Conservation (phyloP, 2,113 vertebrate species). For the Motacilla alba region DNA sequence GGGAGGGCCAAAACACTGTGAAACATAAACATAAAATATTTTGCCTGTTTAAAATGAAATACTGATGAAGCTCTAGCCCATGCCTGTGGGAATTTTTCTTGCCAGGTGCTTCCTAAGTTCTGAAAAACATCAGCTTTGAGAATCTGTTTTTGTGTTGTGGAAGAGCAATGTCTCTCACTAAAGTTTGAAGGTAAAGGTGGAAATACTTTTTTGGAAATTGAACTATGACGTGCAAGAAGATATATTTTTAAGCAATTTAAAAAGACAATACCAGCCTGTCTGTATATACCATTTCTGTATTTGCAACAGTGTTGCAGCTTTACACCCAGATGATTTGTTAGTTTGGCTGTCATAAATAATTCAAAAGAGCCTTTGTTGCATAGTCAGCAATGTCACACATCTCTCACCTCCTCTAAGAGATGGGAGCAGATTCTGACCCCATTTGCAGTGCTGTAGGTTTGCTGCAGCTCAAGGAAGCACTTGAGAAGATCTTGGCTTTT, state of each 20-base stretch:
- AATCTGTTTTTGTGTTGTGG: background rate
- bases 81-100: background rate
- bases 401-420: background rate
- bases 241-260: background rate
- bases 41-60: background rate
- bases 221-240: background rate
- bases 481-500: background rate
- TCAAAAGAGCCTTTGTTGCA: background rate
- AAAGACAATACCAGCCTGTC: background rate
- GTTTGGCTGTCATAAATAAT: slow-evolving; percentile 26
- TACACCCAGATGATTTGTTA: background rate
- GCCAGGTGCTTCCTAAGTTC: background rate
- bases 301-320: background rate
- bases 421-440: background rate
- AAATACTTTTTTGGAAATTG: background rate
- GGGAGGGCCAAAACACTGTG: background rate
- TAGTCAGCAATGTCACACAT: background rate
- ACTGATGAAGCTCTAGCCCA: background rate
- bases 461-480: background rate
- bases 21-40: background rate
- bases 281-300: background rate
- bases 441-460: background rate
- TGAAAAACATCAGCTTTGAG: background rate
- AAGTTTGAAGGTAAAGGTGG: slow-evolving; percentile 8
- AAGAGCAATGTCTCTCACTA: background rate